Percentiles rank a stretch among this genome's conserved stretches.
These are phyloP conservation scores for Gisinianus flammeolus DNA, from an alignment of 2,888 invertebrate genomes.

Conservation along the genomic window DNA sequence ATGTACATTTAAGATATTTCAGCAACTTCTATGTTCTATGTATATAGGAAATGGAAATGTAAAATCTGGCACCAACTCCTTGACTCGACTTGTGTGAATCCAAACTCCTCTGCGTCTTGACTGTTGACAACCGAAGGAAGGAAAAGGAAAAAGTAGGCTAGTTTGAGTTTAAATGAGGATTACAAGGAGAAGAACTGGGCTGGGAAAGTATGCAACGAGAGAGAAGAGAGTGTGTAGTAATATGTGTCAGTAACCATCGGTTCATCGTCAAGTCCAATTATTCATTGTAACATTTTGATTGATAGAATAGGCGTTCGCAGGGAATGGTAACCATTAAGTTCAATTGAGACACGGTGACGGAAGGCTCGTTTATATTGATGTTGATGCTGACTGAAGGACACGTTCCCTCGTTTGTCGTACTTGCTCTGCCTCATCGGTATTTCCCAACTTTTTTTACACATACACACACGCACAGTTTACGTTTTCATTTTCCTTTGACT, in stretches of 20 bases:
- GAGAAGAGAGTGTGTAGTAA: neutral
- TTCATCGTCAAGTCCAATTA: conserved; percentile 10
- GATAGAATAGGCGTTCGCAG: neutral
- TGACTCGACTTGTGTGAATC: too few relatives aligned
- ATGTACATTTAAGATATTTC: too few relatives aligned
- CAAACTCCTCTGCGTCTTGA: too few relatives aligned
- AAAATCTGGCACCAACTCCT: too few relatives aligned
- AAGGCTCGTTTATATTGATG: conserved; percentile 21
- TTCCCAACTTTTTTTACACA: neutral
- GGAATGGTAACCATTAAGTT: conserved; percentile 8
- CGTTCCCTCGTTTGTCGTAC: conserved; percentile 16
- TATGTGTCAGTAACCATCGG: neutral
- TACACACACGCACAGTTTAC: neutral
- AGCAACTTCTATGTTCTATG: too few relatives aligned
- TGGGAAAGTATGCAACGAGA: neutral
- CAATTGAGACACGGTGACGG: conserved; percentile 18
- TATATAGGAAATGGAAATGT: too few relatives aligned
- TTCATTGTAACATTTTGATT: conserved; percentile 14
- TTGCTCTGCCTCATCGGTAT: neutral
- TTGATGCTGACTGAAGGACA: conserved; percentile 22
- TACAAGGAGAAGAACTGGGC: too few relatives aligned
- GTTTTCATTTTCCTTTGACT: neutral
- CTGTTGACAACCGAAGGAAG: too few relatives aligned
- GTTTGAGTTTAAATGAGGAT: too few relatives aligned
- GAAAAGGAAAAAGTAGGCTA: too few relatives aligned